Base-by-base conservation (phyloP, 2,797 vertebrate genomes). In the Distichodus sexfasciatus region DNA sequence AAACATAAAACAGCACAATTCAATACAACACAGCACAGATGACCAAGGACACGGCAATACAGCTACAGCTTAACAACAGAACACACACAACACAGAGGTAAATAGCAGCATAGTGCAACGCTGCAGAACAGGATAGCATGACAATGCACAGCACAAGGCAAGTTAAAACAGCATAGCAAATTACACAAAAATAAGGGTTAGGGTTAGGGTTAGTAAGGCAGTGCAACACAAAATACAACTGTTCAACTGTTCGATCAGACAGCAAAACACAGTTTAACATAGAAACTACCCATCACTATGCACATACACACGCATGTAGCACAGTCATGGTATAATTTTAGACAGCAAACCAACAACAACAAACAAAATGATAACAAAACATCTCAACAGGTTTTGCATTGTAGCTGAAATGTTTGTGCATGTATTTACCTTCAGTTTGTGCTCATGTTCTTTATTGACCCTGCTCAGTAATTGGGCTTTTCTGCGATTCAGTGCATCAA, bases 371-470 rank as follows among this genome's bases (percentile, higher is more conserved):
- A n/a, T n/a, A n/a, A 28, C 12, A 33, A 33, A 33, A 33, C 31
- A 33, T 4, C 31, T 33, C 9, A 33, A 33, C 31, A 9, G 9
- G 9, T 4, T 33, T 4, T 4, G 4, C 31, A 33, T 9, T 58
- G 17, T 9, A 31, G 47, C 46, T 58, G 33, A 33, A 44, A 31
- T 1, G n/a, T 46, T 33, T 19, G 14, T 51, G 1, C 24, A 5
- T 51, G 53, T 51, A 17, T 94, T 88, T 76, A 98, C 96, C 93
- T 96, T 96, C 50, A 98, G 91, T 78, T 99, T 99, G 88, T 99
- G 95, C 15, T 99, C 97, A 0, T 98, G 96, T 68, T 99, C 97
- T 79, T 98, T 98, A 88, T 94, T 98, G 60, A 99, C 96, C 0
- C 95, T 89, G 6, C 94, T 81, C 58, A 99, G 89, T 79, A 99